Evolutionary conservation across 2,113 vertebrate genomes (phyloP).

Genomic region (Rhinoptilus africanus): DNA sequence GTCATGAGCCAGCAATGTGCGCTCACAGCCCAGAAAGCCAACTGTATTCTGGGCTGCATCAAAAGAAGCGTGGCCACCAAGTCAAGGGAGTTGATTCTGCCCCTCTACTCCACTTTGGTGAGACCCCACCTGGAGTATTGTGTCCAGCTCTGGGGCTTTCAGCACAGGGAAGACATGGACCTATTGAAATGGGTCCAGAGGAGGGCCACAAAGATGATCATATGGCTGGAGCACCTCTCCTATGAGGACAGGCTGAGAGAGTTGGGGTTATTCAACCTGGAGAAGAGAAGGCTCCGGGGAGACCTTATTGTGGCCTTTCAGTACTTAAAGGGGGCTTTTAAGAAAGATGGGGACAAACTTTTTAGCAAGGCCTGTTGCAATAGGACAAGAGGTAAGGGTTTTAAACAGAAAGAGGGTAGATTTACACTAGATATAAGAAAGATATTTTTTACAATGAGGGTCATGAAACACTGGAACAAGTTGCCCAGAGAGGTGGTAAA

Average conservation of each 20-base stretch:
- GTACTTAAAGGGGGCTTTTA: not conserved
- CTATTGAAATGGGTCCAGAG: not conserved
- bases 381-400: not conserved
- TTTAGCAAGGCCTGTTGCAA: not conserved
- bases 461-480: not conserved
- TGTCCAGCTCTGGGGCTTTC: not conserved
- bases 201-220: not conserved
- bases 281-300: not conserved
- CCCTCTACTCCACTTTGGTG: not conserved
- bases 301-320: not conserved
- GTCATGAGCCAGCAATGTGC: not conserved
- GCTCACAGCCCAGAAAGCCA: not conserved
- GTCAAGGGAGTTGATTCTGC: not conserved
- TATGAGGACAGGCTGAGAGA: not conserved
- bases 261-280: not conserved
- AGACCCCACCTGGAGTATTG: not conserved
- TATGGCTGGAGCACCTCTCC: not conserved
- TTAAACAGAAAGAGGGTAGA: not conserved
- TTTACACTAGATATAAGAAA: not conserved
- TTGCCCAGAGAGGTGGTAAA: not conserved
- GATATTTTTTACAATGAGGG: not conserved
- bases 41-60: not conserved
- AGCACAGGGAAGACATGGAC: not conserved
- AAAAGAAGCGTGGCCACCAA: not conserved
- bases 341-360: not conserved